Base-by-base conservation (phyloP, 2,888 invertebrate species). In the Agrotis clavis region DNA sequence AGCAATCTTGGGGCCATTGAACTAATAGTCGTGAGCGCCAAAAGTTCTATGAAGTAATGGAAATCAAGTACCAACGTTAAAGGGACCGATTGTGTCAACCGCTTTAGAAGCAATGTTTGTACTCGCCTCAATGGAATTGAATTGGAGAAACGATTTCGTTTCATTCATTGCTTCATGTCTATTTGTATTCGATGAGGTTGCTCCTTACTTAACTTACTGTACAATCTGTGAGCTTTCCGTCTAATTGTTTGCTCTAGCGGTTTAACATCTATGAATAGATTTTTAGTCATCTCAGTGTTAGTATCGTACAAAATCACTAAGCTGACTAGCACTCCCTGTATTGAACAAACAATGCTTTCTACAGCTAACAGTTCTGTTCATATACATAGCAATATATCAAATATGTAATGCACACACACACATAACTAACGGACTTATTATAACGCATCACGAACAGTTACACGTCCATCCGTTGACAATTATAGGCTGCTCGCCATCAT, bases 11-110 rank as follows among this genome's bases (percentile, higher is more conserved):
- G 54, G 81, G 81, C 59, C 81, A 84, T 79, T 78, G 81, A 85
- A 83, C 84, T 45, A 71, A 64, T 81, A 62, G 69, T 72, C 73
- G 72, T 83, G 73, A 83, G 72, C 72, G 60, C 62, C 71, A 71
- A 79, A 82, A 78, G 50, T 83, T 80, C 51, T 30, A 53, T 71
- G 72, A 73, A 72, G 70, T 69, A 73, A 71, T 67, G 63, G 21
- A 57, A 64, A 72, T 77, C 68, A 59, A 72, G 50, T 64, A 53
- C 63, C 71, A 48, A 61, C 54, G 41, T 16, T 57, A 30, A 71
- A 60, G 59, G 74, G 71, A 56, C 57, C 56, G 59, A 72, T 68
- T 57, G 69, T 62, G 64, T 30, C 61, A 53, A 56, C 35, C 25
- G 41, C 66, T 70, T 53, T 35, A 35, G 16, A 25, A 47, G 16